A percentile compares a stretch with the other conserved stretches of the same genome.
These are phyloP conservation scores for Apus apus DNA, from an alignment of 2,113 vertebrate genomes.

Conservation along the genomic window DNA sequence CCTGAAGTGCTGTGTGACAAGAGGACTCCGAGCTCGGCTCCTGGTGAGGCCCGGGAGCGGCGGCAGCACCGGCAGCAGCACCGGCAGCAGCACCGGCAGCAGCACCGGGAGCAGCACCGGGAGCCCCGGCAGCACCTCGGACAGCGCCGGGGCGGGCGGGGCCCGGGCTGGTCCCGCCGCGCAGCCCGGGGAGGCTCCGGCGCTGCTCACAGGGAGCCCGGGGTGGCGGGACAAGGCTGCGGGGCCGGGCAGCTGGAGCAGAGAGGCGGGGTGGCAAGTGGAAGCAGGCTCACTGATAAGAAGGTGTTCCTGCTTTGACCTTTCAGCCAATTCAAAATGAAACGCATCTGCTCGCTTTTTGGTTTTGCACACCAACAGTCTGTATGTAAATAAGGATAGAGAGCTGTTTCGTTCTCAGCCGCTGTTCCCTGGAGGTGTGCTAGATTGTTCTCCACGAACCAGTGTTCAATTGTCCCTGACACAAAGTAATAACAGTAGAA, in stretches of 20 bases:
- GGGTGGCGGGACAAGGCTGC: background rate
- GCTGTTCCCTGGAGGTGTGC: background rate
- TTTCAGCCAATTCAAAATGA: slow-evolving; percentile 7
- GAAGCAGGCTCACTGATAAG: background rate
- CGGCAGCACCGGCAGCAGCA: too few relatives aligned
- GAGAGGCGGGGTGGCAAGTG: slow-evolving; percentile 29
- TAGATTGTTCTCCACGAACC: background rate
- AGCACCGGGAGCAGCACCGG: too few relatives aligned
- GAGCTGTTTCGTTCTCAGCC: background rate
- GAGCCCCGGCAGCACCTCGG: too few relatives aligned
- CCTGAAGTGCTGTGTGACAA: background rate
- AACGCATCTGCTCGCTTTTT: background rate
- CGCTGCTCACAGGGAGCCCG: too few relatives aligned
- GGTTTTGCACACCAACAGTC: background rate
- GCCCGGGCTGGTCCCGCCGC: too few relatives aligned
- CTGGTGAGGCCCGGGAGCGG: too few relatives aligned
- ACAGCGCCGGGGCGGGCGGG: too few relatives aligned
- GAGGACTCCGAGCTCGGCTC: background rate
- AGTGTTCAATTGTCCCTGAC: background rate
- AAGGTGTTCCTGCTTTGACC: slow-evolving; percentile 28
- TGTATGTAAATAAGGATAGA: background rate
- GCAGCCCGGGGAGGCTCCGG: too few relatives aligned
- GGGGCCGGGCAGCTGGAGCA: background rate
- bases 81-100: too few relatives aligned
- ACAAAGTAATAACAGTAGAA: background rate